Percentiles rank a stretch among this genome's conserved stretches.
phyloP scores from a whole-genome alignment of 2,113 vertebrate species.

The Furnarius figulus region DNA sequence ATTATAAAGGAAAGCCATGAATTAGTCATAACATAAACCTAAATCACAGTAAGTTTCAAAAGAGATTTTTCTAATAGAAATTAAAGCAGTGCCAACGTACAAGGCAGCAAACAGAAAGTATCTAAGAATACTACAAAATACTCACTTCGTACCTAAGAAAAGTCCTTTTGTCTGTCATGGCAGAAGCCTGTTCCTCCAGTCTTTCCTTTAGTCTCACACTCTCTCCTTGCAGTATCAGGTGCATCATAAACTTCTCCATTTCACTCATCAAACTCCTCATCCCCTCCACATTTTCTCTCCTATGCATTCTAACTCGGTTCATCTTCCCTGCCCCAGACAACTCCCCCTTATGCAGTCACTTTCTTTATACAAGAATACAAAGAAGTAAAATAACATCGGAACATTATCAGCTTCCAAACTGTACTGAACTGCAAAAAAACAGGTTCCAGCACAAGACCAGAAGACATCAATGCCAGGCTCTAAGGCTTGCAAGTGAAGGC shows the following conservation, averaged over 20 bases:
- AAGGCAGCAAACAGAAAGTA: not conserved
- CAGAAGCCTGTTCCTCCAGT: not conserved
- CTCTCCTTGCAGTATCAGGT: not conserved
- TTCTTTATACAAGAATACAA: not conserved
- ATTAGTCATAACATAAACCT: not conserved
- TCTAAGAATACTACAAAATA: not conserved
- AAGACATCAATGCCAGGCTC: not conserved
- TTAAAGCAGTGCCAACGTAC: not conserved
- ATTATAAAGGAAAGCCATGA: not conserved
- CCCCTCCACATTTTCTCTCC: not conserved
- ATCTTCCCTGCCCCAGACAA: not conserved
- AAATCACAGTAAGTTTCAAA: not conserved
- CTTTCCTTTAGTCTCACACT: not conserved
- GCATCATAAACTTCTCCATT: not conserved
- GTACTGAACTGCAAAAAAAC: not conserved
- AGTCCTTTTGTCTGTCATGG: rapidly evolving
- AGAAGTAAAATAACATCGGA: not conserved
- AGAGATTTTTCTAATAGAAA: not conserved
- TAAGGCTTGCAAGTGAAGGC: not conserved
- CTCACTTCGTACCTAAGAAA: not conserved
- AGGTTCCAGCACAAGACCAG: not conserved
- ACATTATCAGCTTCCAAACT: not conserved
- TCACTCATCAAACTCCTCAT: not conserved
- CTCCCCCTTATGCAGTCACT: not conserved
- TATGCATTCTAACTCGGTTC: not conserved